Evolutionary conservation across 2,888 invertebrate genomes (phyloP).

Genomic region (Elegia similella): DNA sequence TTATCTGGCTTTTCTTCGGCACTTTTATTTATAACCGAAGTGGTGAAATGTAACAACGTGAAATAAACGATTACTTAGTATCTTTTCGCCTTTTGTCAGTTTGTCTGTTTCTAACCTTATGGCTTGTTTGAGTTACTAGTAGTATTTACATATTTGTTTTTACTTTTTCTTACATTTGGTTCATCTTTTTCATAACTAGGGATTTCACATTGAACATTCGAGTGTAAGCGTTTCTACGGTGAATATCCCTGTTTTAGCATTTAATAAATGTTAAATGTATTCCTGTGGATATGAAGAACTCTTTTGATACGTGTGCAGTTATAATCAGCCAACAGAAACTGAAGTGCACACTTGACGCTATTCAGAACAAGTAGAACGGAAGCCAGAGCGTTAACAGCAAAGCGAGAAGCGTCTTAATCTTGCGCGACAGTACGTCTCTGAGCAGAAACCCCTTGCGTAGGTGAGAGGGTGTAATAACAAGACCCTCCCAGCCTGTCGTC

Average conservation of each 20-base stretch:
- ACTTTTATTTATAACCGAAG: conserved; percentile 76
- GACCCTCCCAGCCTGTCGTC: conserved; percentile 55
- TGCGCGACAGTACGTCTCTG: conserved; percentile 66
- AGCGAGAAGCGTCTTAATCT: conserved; percentile 74
- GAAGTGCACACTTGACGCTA: conserved; percentile 48
- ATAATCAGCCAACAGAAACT: conserved; percentile 46
- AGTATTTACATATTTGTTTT: conserved; percentile 19
- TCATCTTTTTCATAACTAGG: conserved; percentile 9
- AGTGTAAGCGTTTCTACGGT: not conserved
- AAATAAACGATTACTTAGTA: conserved; percentile 62
- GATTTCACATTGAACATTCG: not conserved
- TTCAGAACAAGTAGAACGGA: conserved; percentile 57
- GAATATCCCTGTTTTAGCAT: not conserved
- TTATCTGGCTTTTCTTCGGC: conserved; percentile 77
- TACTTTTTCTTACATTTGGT: not conserved
- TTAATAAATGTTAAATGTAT: not conserved
- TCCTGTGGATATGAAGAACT: not conserved
- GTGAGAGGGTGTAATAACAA: conserved; percentile 80
- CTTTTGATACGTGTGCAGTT: conserved; percentile 36
- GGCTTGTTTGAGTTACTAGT: conserved; percentile 28
- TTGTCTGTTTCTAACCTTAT: conserved; percentile 46
- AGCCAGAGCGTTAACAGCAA: conserved; percentile 67
- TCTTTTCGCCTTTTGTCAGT: conserved; percentile 58
- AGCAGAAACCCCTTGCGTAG: conserved; percentile 72
- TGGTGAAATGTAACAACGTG: conserved; percentile 66